Conservation (phyloP, 2,888 invertebrate genomes). For the Melangyna quadrimaculata region DNA sequence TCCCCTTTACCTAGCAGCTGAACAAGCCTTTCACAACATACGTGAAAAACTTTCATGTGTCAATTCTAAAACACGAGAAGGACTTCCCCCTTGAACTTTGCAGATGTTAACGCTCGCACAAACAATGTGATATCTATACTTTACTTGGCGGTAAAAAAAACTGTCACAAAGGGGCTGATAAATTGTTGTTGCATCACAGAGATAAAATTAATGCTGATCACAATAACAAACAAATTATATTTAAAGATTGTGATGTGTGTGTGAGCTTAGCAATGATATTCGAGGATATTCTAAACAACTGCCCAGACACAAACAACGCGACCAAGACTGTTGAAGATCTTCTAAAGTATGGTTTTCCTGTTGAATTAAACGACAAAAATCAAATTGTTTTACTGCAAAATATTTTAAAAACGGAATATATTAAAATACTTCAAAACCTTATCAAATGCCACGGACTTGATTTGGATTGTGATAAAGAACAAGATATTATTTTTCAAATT, state of each 20-base stretch:
- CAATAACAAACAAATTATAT: not conserved
- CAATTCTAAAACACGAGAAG: no score
- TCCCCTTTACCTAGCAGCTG: not conserved
- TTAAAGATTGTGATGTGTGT: not conserved
- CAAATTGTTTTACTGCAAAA: no score
- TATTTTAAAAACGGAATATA: no score
- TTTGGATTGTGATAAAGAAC: no score
- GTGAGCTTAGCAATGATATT: not conserved
- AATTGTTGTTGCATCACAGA: not conserved
- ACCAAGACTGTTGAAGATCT: not conserved
- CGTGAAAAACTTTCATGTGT: no score
- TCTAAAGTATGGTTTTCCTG: not conserved
- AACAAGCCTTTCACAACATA: no score
- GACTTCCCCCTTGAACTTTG: no score
- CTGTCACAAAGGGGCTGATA: not conserved
- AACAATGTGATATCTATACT: not conserved
- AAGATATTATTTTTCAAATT: no score
- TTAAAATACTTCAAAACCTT: no score
- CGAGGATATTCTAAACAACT: not conserved
- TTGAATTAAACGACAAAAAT: no score
- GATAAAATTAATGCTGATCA: not conserved
- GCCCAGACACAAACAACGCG: not conserved
- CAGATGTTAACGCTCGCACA: not conserved
- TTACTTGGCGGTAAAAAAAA: not conserved
- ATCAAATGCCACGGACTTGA: no score